Percentiles rank a stretch among this genome's conserved stretches.
Evolutionary conservation across 2,113 vertebrate species (phyloP).

Genomic region (Macaca fascicularis): DNA sequence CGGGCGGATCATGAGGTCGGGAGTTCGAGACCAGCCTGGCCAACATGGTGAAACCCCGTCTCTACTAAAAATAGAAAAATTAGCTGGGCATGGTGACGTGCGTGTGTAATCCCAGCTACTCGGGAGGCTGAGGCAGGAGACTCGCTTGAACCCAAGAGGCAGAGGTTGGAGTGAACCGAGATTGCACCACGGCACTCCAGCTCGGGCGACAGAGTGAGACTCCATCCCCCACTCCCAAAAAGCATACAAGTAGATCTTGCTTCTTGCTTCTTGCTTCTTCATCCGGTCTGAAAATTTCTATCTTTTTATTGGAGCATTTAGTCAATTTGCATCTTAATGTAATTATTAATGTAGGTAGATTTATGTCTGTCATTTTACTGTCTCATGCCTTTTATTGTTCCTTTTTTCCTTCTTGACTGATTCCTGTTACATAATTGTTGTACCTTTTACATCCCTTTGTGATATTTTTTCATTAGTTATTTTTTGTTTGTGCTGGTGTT

Average conservation of each 20-base stretch:
- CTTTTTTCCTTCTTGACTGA: neutral
- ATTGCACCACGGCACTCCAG: no score
- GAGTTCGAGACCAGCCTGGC: no score
- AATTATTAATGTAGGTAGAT: neutral
- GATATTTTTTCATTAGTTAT: neutral
- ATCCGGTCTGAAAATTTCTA: neutral
- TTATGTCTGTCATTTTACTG: neutral
- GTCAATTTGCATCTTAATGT: neutral
- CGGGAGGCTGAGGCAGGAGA: no score
- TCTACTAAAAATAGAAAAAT: no score
- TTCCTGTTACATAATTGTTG: neutral
- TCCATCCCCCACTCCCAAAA: no score
- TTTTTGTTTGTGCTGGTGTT: neutral
- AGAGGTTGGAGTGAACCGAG: no score
- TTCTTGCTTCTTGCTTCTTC: neutral
- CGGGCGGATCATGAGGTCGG: no score
- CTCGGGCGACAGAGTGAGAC: no score
- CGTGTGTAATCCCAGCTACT: no score
- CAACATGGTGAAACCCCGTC: no score
- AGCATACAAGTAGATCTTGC: neutral
- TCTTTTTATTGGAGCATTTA: neutral
- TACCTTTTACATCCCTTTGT: neutral
- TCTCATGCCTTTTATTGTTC: neutral
- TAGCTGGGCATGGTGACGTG: no score
- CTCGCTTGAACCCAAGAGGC: no score